Percentiles rank a stretch among this genome's conserved stretches.
Conservation (phyloP, 2,797 vertebrate species). For the Chelmon rostratus region DNA sequence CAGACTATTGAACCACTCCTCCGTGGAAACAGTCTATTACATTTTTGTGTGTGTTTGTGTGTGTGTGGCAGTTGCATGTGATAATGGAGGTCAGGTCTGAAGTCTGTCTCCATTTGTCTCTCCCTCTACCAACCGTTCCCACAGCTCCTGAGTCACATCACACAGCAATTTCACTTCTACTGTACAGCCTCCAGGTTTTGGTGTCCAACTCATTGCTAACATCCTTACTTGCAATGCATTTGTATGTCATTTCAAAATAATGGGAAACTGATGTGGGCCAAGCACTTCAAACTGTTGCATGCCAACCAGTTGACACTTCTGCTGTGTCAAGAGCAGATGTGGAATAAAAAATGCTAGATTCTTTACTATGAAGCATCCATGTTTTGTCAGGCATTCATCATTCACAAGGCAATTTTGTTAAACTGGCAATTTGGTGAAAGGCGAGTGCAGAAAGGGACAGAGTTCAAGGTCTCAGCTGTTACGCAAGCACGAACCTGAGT, state of each 20-base stretch:
- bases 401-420: background rate
- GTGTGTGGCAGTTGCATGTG: slow-evolving; percentile 3
- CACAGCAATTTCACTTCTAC: background rate
- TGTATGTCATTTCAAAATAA: background rate
- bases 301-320: background rate
- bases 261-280: background rate
- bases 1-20: background rate
- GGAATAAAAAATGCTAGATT: background rate
- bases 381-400: background rate
- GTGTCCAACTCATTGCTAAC: background rate
- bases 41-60: background rate
- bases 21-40: slow-evolving; percentile 18
- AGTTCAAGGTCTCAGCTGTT: slow-evolving; percentile 6
- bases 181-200: background rate
- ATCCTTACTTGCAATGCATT: background rate
- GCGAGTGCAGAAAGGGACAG: background rate
- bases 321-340: background rate
- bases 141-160: slow-evolving; percentile 7
- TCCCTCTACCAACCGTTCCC: slow-evolving; percentile 5
- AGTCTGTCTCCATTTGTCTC: slow-evolving; percentile 15
- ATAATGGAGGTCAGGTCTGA: slow-evolving; percentile 37
- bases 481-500: background rate
- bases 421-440: background rate
- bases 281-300: background rate
- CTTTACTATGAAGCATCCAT: background rate